A percentile compares a stretch with the other conserved stretches of the same genome.
These are phyloP conservation scores for Drymodes brunneopygia DNA, from an alignment of 2,113 vertebrate genomes.

Conservation along the genomic window DNA sequence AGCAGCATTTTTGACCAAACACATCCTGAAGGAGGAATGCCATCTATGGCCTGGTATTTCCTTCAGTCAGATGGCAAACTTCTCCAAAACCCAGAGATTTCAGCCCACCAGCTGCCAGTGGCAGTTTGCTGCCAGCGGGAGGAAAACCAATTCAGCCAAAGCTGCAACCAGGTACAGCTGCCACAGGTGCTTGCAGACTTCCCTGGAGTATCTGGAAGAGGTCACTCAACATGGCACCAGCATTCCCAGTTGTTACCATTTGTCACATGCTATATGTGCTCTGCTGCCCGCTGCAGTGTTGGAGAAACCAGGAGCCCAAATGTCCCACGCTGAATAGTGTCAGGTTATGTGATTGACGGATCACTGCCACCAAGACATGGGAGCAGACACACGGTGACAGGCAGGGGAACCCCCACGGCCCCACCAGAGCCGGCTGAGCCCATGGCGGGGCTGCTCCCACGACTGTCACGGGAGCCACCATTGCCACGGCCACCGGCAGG, in stretches of 20 bases:
- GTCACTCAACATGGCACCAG: fast-evolving
- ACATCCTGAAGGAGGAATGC: not conserved
- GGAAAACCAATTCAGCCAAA: fast-evolving
- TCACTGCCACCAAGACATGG: fast-evolving
- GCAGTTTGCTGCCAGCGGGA: not conserved
- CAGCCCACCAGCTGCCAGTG: not conserved
- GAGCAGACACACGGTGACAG: not conserved
- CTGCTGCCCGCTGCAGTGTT: not conserved
- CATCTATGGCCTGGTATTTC: not conserved
- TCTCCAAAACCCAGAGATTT: not conserved
- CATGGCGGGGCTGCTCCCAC: fast-evolving
- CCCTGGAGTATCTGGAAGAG: not conserved
- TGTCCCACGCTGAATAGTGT: fast-evolving
- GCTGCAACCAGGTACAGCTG: not conserved
- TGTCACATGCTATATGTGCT: fast-evolving
- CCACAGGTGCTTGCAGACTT: not conserved
- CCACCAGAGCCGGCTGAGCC: not conserved
- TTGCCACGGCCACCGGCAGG: fast-evolving
- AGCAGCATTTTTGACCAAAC: not conserved
- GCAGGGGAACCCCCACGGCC: fast-evolving
- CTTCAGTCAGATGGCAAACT: not conserved
- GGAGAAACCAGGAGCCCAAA: not conserved
- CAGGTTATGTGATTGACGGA: fast-evolving
- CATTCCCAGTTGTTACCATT: fast-evolving
- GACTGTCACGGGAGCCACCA: not conserved